Conservation (phyloP, 2,113 vertebrate species). For the Haplochromis burtoni region DNA sequence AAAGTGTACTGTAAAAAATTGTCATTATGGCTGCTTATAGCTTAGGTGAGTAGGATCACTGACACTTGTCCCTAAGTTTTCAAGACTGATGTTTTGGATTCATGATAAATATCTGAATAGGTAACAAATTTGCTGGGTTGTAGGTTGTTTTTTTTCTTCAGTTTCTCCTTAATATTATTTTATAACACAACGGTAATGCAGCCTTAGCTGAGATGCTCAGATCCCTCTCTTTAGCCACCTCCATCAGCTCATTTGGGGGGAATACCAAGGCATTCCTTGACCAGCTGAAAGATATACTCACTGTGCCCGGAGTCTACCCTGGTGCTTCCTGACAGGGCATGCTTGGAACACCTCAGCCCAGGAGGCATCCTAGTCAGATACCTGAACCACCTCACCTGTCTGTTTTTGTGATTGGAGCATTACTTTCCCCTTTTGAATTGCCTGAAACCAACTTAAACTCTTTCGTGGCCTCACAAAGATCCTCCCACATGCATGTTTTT, state of each 20-base stretch:
- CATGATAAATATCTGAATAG: rapidly evolving
- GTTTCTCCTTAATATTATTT: neutral
- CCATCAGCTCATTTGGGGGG: neutral
- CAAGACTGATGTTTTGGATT: neutral
- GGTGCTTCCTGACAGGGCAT: neutral
- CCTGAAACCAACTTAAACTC: neutral
- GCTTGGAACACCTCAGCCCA: neutral
- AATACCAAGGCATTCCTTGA: neutral
- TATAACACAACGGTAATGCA: rapidly evolving
- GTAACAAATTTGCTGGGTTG: neutral
- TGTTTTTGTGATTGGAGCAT: rapidly evolving
- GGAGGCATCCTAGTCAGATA: neutral
- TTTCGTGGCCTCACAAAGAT: neutral
- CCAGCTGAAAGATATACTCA: neutral
- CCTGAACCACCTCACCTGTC: neutral
- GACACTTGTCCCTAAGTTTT: neutral
- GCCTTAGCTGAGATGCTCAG: neutral
- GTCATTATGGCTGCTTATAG: neutral
- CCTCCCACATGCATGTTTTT: neutral
- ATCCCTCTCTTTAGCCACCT: neutral
- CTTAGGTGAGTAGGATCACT: neutral
- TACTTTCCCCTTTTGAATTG: neutral
- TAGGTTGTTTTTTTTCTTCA: neutral
- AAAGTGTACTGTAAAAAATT: neutral
- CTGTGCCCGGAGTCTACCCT: neutral